These are phyloP conservation scores for Lordiphosa stackelbergi DNA, from an alignment of 1,140 invertebrate genomes.

Conservation along the genomic window DNA sequence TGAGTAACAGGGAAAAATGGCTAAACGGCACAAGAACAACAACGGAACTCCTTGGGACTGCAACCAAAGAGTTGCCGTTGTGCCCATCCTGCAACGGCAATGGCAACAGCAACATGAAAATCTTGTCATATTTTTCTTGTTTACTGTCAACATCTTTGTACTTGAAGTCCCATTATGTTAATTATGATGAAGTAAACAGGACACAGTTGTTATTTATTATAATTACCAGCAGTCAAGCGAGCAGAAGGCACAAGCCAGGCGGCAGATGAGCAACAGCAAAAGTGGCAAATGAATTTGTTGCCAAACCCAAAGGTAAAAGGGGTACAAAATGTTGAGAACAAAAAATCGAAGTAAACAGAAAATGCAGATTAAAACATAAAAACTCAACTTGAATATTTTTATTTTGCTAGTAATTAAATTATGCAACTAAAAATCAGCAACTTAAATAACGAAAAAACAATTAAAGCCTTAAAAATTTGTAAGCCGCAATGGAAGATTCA, in stretches of 20 bases:
- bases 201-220: slow-evolving; percentile 75
- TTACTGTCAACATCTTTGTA: slow-evolving; percentile 75
- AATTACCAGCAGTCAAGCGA: slow-evolving; percentile 69
- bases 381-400: slow-evolving; percentile 26
- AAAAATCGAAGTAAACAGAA: too few relatives aligned
- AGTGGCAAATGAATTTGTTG: neutral
- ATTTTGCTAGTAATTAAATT: too few relatives aligned
- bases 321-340: too few relatives aligned
- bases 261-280: slow-evolving; percentile 8
- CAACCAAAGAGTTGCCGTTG: slow-evolving; percentile 45
- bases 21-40: slow-evolving; percentile 35
- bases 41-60: slow-evolving; percentile 4
- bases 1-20: slow-evolving; percentile 53
- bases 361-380: too few relatives aligned
- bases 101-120: slow-evolving; percentile 65
- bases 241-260: slow-evolving; percentile 30
- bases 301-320: neutral
- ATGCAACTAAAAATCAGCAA: too few relatives aligned
- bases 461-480: too few relatives aligned
- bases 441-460: too few relatives aligned
- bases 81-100: slow-evolving; percentile 33
- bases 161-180: slow-evolving; percentile 75
- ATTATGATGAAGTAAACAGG: slow-evolving; percentile 75
- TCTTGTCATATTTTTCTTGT: slow-evolving; percentile 75
- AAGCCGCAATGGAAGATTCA: too few relatives aligned